Conservation (phyloP, 2,113 vertebrate species). For the Dasyurus viverrinus region DNA sequence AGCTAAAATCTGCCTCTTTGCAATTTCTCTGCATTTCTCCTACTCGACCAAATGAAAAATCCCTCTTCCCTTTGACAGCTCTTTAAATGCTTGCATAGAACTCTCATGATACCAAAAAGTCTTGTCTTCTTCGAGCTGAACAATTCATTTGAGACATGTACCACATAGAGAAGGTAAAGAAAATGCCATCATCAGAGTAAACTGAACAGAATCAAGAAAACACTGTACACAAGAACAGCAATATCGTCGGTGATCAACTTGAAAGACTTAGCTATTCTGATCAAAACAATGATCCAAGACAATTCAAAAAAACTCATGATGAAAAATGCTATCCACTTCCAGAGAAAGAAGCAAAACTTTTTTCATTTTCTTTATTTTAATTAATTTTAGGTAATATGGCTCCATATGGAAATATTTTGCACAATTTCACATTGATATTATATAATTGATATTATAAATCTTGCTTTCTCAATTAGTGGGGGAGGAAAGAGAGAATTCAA, state of each 20-base stretch:
- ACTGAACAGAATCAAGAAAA: neutral
- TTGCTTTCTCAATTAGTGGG: too few relatives aligned
- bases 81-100: neutral
- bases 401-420: too few relatives aligned
- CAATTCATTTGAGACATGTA: neutral
- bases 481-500: too few relatives aligned
- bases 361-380: too few relatives aligned
- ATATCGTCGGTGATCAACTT: neutral
- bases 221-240: neutral
- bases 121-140: neutral
- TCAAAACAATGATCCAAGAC: too few relatives aligned
- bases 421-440: too few relatives aligned
- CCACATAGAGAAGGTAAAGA: neutral
- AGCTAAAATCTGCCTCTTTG: neutral
- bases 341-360: too few relatives aligned
- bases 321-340: too few relatives aligned
- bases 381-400: too few relatives aligned
- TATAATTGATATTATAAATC: too few relatives aligned
- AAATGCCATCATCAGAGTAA: neutral
- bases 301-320: too few relatives aligned
- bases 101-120: neutral
- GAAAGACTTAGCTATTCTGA: too few relatives aligned
- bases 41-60: neutral
- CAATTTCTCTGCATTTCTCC: neutral
- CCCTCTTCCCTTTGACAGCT: neutral